These are phyloP conservation scores for Megalurothrips usitatus DNA, from an alignment of 2,888 invertebrate genomes.

Conservation along the genomic window DNA sequence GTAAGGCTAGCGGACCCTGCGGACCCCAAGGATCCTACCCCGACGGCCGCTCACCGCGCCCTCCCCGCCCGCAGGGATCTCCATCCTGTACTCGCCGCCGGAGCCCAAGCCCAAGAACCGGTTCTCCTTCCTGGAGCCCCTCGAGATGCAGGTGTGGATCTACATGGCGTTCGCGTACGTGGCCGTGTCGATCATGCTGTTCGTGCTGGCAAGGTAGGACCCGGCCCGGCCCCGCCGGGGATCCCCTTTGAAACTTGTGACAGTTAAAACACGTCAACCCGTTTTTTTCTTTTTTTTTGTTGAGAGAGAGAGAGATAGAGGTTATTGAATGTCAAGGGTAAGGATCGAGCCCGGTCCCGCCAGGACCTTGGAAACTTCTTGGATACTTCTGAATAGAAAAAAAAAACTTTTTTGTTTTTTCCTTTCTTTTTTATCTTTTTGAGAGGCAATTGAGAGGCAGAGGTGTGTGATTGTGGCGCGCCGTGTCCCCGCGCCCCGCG, in stretches of 20 bases:
- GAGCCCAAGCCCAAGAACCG: conserved; percentile 71
- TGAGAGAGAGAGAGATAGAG: no score
- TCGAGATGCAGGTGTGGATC: conserved; percentile 82
- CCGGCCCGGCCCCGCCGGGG: no score
- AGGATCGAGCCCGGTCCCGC: no score
- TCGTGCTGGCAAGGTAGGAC: conserved; percentile 72
- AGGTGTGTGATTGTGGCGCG: background rate
- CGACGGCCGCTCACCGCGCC: no score
- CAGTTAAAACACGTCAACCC: background rate
- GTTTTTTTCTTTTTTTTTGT: no score
- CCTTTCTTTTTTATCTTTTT: background rate
- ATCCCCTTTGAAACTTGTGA: background rate
- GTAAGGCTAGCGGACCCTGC: no score
- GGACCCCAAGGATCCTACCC: no score
- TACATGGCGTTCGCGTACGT: conserved; percentile 84
- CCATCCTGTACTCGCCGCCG: conserved; percentile 80
- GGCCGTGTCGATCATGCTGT: conserved; percentile 74
- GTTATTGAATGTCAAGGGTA: no score
- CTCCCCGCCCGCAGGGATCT: no score
- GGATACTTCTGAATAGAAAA: no score
- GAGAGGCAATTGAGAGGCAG: background rate
- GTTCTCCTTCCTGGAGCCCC: conserved; percentile 85
- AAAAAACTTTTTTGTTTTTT: background rate
- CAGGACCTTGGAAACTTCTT: no score
- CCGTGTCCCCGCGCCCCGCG: background rate